Conservation (phyloP, 2,888 invertebrate genomes). For the Frankliniella intonsa region DNA sequence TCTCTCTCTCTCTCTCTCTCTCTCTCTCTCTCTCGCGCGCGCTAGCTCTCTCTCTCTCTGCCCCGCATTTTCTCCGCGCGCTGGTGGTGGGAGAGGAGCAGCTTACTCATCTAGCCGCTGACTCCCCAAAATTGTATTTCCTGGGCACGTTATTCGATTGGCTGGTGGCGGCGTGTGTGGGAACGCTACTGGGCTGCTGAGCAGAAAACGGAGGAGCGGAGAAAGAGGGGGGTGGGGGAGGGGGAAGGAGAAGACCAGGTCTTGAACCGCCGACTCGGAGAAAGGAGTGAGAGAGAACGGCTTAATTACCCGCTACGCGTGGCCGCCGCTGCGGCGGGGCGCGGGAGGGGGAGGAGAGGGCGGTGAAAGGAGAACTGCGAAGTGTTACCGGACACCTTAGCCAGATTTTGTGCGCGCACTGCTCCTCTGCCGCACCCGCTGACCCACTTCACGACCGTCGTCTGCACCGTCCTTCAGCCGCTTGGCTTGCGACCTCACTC, state of each 20-base stretch:
- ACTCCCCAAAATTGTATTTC: neutral
- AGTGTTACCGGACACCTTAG: too few relatives aligned
- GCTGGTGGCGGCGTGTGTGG: neutral
- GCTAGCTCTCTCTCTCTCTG: neutral
- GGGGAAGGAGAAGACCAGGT: neutral
- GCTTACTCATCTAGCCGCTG: neutral
- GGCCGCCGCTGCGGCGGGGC: neutral
- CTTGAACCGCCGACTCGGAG: too few relatives aligned
- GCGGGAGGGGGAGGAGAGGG: too few relatives aligned
- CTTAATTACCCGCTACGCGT: neutral
- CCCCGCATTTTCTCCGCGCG: neutral
- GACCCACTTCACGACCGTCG: neutral
- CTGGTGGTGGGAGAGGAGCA: too few relatives aligned
- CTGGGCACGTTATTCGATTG: neutral
- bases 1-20: neutral
- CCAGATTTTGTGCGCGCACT: neutral
- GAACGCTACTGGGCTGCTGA: too few relatives aligned
- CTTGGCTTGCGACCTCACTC: neutral
- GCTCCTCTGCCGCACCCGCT: neutral
- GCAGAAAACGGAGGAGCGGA: neutral
- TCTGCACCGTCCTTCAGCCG: too few relatives aligned
- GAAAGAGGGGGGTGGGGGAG: neutral
- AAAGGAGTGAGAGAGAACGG: neutral
- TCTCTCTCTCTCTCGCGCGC: neutral
- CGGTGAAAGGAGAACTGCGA: too few relatives aligned